Conservation (phyloP, 1,140 invertebrate genomes). For the Heliconius melpomene region DNA sequence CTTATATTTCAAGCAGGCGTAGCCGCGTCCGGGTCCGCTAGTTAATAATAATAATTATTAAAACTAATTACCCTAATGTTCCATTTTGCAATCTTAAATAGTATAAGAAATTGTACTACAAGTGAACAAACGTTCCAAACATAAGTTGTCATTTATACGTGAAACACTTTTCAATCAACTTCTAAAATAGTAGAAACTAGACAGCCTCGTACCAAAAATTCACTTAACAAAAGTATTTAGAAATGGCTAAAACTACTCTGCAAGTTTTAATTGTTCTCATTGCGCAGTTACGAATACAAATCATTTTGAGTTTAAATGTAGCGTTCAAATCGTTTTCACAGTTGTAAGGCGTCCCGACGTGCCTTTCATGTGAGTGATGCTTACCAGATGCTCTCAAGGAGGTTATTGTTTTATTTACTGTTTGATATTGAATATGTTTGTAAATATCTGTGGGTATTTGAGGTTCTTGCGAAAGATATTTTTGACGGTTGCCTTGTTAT, state of each 20-base stretch:
- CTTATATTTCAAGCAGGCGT: too few relatives aligned
- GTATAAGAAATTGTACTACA: too few relatives aligned
- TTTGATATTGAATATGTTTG: not conserved
- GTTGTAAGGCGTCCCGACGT: not conserved
- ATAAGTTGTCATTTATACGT: too few relatives aligned
- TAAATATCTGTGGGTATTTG: not conserved
- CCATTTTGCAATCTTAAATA: too few relatives aligned
- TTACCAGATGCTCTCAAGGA: not conserved
- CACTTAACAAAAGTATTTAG: constrained; percentile 12
- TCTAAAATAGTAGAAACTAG: not conserved
- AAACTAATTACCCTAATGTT: too few relatives aligned
- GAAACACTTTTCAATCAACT: not conserved
- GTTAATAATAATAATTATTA: too few relatives aligned
- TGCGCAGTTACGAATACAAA: constrained; percentile 9
- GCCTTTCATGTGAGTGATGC: constrained; percentile 8
- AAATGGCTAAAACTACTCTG: constrained; percentile 4
- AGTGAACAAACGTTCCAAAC: too few relatives aligned
- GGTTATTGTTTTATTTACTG: constrained; percentile 11
- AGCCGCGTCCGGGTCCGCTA: too few relatives aligned
- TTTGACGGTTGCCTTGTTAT: not conserved
- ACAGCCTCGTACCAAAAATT: not conserved
- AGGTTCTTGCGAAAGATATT: not conserved
- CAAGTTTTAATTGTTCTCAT: constrained; percentile 11
- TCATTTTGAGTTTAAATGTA: constrained; percentile 1
- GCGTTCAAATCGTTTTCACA: constrained; percentile 10